A percentile compares a stretch with the other conserved stretches of the same genome.
Conservation (phyloP, 2,888 invertebrate genomes). For the Plebejus argus region DNA sequence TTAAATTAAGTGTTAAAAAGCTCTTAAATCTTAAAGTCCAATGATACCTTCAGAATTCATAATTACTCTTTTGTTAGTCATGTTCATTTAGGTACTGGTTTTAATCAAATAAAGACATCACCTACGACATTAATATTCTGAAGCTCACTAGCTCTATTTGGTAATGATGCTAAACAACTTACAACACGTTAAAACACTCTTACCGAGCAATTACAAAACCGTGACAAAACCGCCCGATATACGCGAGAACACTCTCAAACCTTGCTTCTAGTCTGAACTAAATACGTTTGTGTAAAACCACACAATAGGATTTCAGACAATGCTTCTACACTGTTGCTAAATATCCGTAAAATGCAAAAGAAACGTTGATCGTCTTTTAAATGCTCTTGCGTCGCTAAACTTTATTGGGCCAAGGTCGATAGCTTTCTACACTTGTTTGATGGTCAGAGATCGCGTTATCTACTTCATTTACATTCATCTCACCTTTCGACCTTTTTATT, state of each 20-base stretch:
- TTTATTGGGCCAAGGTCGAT: constrained; percentile 72
- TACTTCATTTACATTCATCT: constrained; percentile 66
- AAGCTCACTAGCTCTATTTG: constrained; percentile 13
- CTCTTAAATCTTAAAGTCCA: not conserved
- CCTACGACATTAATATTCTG: not conserved
- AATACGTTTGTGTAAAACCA: constrained; percentile 65
- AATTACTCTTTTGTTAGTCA: not conserved
- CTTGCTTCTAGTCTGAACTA: constrained; percentile 50
- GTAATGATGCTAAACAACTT: constrained; percentile 29
- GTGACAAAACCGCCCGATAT: constrained; percentile 55
- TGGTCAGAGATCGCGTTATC: constrained; percentile 54
- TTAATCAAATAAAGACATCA: not conserved
- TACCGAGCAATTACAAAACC: constrained; percentile 52
- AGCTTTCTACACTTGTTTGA: constrained; percentile 73
- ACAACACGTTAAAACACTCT: constrained; percentile 25
- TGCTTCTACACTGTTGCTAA: constrained; percentile 67
- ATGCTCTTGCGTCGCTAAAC: constrained; percentile 70
- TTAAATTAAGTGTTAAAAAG: not conserved
- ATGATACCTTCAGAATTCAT: not conserved
- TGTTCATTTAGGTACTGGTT: not conserved
- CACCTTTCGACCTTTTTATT: constrained; percentile 70
- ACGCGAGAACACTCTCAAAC: constrained; percentile 49
- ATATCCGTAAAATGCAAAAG: constrained; percentile 66
- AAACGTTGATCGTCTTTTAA: constrained; percentile 77
- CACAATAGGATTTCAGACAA: constrained; percentile 62